These are phyloP conservation scores for Habropoda laboriosa DNA, from an alignment of 1,140 invertebrate species.

Conservation along the genomic window DNA sequence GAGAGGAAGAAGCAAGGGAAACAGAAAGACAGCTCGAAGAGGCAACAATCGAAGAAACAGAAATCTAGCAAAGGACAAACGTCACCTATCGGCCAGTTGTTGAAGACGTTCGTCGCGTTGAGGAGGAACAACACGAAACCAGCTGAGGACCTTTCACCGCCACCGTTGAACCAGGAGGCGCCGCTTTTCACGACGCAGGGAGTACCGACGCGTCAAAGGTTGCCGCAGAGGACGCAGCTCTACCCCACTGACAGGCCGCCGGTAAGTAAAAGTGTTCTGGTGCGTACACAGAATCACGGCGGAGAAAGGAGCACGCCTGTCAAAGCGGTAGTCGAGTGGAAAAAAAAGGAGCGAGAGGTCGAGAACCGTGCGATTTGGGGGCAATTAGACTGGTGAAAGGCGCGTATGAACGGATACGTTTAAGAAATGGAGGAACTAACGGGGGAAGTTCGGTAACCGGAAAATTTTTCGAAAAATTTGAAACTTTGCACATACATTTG, in stretches of 20 bases:
- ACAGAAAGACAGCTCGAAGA: slow-evolving; percentile 10
- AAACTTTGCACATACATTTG: no score
- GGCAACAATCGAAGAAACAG: neutral
- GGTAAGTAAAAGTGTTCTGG: neutral
- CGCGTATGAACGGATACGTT: neutral
- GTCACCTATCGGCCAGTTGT: slow-evolving; percentile 46
- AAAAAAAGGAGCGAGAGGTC: neutral
- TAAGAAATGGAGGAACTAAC: no score
- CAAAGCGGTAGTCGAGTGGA: neutral
- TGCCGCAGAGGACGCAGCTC: neutral
- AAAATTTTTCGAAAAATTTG: no score
- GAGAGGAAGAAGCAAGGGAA: slow-evolving; percentile 24
- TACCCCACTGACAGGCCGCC: neutral
- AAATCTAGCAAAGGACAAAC: slow-evolving; percentile 9
- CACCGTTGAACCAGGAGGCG: neutral
- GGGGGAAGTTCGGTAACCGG: no score
- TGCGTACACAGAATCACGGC: neutral
- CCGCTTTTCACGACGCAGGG: neutral
- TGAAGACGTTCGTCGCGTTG: slow-evolving; percentile 53
- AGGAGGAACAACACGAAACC: slow-evolving; percentile 45
- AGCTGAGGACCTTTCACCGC: neutral
- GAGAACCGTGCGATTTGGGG: neutral
- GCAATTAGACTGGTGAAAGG: slow-evolving; percentile 12
- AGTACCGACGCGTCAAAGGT: neutral
- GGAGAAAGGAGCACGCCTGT: slow-evolving; percentile 7